Conservation (phyloP, 2,797 vertebrate species). For the Phrynocephalus vlangalii region DNA sequence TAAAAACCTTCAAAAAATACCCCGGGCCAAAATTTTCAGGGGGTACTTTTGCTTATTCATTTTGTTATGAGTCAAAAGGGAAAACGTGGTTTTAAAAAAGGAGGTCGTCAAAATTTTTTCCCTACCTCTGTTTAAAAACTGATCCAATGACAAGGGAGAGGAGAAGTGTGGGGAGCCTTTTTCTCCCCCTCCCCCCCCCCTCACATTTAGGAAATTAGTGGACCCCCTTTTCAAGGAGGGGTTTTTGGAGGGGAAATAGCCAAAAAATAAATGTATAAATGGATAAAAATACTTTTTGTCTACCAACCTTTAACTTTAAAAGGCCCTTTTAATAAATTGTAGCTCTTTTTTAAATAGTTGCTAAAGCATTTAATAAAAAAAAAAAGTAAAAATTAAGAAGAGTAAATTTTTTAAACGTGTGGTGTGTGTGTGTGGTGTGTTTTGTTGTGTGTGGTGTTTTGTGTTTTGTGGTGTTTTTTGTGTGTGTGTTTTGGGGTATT, state of each 20-base stretch:
- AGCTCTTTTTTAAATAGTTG: no score
- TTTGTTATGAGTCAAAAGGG: background rate
- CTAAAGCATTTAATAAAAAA: background rate
- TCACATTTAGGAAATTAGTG: background rate
- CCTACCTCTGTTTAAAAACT: constrained; percentile 47
- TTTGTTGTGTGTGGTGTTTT: no score
- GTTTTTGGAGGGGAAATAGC: no score
- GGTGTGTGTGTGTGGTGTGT: no score
- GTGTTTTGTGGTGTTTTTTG: no score
- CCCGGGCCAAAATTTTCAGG: constrained; percentile 56
- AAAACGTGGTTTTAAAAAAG: constrained; percentile 15
- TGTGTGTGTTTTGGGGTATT: no score
- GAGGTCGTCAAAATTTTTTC: constrained; percentile 36
- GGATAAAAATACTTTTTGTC: background rate
- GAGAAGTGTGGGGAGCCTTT: background rate
- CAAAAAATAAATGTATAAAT: background rate
- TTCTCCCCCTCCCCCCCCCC: no score
- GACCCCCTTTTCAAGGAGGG: background rate
- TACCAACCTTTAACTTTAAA: background rate
- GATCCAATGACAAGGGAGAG: background rate
- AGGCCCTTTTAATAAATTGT: background rate
- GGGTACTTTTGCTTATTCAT: constrained; percentile 44
- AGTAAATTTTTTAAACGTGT: no score
- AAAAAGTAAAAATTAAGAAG: background rate
- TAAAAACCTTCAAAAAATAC: constrained; percentile 39